Conservation (phyloP, 1,140 invertebrate genomes). For the Drosophila takahashii region DNA sequence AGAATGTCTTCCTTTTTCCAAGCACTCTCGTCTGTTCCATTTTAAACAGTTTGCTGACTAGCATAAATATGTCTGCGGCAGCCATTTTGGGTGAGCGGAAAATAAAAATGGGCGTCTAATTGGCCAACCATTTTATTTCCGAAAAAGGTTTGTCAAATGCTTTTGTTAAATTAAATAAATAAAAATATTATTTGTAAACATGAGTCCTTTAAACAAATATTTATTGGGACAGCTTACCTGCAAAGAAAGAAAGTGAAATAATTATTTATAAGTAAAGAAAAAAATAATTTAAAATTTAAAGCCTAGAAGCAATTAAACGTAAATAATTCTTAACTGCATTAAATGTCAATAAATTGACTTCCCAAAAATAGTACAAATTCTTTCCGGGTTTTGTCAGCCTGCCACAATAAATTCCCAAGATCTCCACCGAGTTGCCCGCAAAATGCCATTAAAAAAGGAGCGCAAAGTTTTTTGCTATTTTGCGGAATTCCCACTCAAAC, state of each 20-base stretch:
- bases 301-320: neutral
- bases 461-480: constrained; percentile 39
- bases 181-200: neutral
- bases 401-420: constrained; percentile 13
- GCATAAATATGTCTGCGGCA: constrained; percentile 63
- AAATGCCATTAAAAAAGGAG: constrained; percentile 43
- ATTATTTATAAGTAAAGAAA: too few species aligned
- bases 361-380: constrained; percentile 14
- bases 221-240: too few species aligned
- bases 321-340: neutral
- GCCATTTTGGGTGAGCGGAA: constrained; percentile 45
- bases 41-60: constrained; percentile 62
- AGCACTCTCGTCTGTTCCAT: constrained; percentile 26
- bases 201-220: too few species aligned
- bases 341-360: constrained; percentile 9
- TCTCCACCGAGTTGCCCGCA: constrained; percentile 2
- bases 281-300: neutral
- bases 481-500: constrained; percentile 44
- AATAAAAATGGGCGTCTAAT: constrained; percentile 62
- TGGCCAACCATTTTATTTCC: constrained; percentile 28
- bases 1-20: constrained; percentile 23
- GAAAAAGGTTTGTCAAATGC: neutral
- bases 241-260: too few species aligned
- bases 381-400: neutral
- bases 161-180: neutral